These are phyloP conservation scores for Odontomyia ornata DNA, from an alignment of 2,888 invertebrate genomes.

Conservation along the genomic window DNA sequence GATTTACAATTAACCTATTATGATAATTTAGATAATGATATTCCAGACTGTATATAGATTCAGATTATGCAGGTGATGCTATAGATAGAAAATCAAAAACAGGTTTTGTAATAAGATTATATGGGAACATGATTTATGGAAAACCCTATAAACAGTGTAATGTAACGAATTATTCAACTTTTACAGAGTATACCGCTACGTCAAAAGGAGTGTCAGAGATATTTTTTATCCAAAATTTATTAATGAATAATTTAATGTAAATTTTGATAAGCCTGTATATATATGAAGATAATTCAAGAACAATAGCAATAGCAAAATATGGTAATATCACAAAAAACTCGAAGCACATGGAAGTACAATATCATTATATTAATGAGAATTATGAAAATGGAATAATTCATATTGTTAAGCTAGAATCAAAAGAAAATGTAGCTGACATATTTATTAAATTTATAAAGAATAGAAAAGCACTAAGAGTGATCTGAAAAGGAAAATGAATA, in stretches of 20 bases:
- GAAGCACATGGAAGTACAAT: slow-evolving; percentile 40
- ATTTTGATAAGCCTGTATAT: slow-evolving; percentile 52
- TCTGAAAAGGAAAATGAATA: not conserved
- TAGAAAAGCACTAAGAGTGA: not conserved
- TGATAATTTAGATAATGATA: slow-evolving; percentile 46
- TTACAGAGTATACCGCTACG: slow-evolving; percentile 55
- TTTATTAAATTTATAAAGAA: slow-evolving; percentile 47
- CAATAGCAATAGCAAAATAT: slow-evolving; percentile 51
- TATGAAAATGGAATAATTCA: slow-evolving; percentile 53
- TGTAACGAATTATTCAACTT: slow-evolving; percentile 53
- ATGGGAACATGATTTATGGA: slow-evolving; percentile 56
- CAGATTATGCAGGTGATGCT: slow-evolving; percentile 58
- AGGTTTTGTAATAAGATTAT: slow-evolving; percentile 58
- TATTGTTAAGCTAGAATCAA: slow-evolving; percentile 54
- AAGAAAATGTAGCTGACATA: slow-evolving; percentile 54
- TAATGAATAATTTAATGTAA: slow-evolving; percentile 50
- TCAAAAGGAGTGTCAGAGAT: slow-evolving; percentile 54
- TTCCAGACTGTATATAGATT: slow-evolving; percentile 55
- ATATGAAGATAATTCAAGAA: slow-evolving; percentile 55
- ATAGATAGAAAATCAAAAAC: slow-evolving; percentile 51
- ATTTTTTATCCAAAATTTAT: slow-evolving; percentile 50
- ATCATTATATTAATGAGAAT: slow-evolving; percentile 54
- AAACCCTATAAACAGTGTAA: slow-evolving; percentile 56
- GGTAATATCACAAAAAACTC: slow-evolving; percentile 41
- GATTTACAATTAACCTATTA: slow-evolving; percentile 52